Base-by-base conservation (phyloP, 2,113 vertebrate species). In the Suricata suricatta region DNA sequence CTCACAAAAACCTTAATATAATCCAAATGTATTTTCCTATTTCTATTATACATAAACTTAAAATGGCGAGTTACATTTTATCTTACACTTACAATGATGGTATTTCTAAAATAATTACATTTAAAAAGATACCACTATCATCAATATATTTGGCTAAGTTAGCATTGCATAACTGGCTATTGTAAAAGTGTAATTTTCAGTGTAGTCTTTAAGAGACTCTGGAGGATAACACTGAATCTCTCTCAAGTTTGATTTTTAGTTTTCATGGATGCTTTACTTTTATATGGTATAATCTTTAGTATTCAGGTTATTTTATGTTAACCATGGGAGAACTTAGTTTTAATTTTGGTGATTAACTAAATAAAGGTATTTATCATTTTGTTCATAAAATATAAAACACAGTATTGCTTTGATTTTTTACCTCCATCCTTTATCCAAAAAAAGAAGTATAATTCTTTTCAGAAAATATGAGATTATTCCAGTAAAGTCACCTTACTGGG, bases 231-330 rank as follows among this genome's bases (percentile, higher is more conserved):
- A 44, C 0, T 47, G 92, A 97, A 60, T 95, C 23, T 54, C 60
- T 82, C n/a, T 79, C 13, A 90, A 35, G 52, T 72, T 77, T 93
- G 38, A 80, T 64, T 93, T 95, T 96, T 80, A 92, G 54, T 95
- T 95, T 96, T 74, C 89, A 96, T 66, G 87, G 66, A 38, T 97
- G 50, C 88, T 96, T 96, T 95, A 96, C 93, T 90, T 97, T 92
- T 88, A 90, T 79, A 38, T 23, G 54, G 33, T 92, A 60, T 63
- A 92, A 92, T 88, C 64, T 81, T 95, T 93, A 74, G 69, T 77
- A 71, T 86, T 88, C 52, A 95, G 69, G 2, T 1, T 77, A 87
- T 92, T 97, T 97, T 90, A 97, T 96, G 87, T 85, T 92, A 96
- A 95, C n/a, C 80, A 57, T 81, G 90, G 95, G 80, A 95, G 21